Percentiles rank a stretch among this genome's conserved stretches.
Conservation (phyloP, 2,113 vertebrate species). For the Pedetes capensis region DNA sequence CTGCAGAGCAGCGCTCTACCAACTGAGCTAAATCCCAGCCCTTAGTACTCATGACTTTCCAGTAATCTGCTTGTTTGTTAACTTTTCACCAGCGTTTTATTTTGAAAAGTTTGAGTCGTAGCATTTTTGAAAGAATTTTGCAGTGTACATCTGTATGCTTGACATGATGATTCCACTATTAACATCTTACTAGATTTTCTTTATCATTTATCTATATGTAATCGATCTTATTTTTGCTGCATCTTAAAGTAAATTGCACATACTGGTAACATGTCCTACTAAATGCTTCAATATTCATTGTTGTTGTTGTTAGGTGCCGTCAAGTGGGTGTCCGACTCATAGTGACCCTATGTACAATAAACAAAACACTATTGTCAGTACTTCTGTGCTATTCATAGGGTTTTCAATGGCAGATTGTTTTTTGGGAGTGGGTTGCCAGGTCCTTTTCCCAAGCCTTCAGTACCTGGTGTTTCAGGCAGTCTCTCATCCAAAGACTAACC, state of each 20-base stretch:
- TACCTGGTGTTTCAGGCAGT: no score
- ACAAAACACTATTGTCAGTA: no score
- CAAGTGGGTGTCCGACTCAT: no score
- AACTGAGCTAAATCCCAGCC: no score
- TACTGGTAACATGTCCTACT: background rate
- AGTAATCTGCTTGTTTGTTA: background rate
- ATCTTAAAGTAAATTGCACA: constrained; percentile 1
- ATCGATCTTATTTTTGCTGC: background rate
- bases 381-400: no score
- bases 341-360: no score
- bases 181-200: background rate
- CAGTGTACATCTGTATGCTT: background rate
- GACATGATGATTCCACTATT: background rate
- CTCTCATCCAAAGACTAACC: no score
- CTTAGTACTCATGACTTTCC: background rate
- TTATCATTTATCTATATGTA: background rate
- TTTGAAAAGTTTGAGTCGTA: background rate
- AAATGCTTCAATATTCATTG: background rate
- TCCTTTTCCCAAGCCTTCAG: no score
- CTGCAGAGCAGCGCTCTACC: no score
- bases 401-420: no score
- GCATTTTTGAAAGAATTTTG: constrained; percentile 14
- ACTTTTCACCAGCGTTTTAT: background rate
- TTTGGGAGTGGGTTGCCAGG: no score
- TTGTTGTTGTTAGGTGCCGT: no score